Base-by-base conservation (phyloP, 2,888 invertebrate genomes). In the Cepaea hortensis region DNA sequence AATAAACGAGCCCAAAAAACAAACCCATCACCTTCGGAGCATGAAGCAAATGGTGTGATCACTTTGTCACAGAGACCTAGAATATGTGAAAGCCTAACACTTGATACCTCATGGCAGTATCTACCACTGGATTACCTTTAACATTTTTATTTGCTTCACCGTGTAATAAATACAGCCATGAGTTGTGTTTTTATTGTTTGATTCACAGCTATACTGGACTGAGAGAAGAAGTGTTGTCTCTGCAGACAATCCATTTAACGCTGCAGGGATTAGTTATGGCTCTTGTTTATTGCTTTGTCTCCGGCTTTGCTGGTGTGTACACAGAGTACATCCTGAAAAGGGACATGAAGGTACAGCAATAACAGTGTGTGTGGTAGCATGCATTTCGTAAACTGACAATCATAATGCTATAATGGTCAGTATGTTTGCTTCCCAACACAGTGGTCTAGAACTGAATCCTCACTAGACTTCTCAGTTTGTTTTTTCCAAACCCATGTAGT, bases 261-360 rank as follows among this genome's bases (percentile, higher is more conserved):
- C 15, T 90, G n/a, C 86, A 88, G n/a, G 94, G 94, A 7, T 88
- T 94, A 0, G 18, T 92, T 7, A 92, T 94, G 93, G 93, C 94
- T 85, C 68, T 89, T 0, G 83, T 89, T 2, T 94, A 94, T 89
- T 93, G 93, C 87, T 85, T 89, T 1, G 89, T 94, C 20, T 94
- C 94, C 5, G 94, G 94, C 0, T 89, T 94, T 48, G 91, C 94
- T 70, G 94, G 94, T 0, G 94, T 94, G 55, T 94, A 93, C 89
- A 93, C 93, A 13, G 94, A 94, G 88, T 94, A 93, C 89, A 93
- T 94, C 20, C 90, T 94, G 61, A 94, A 94, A 88, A 90, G 90
- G 82, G 90, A 92, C 81, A 81, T 85, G 9, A 87, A 89, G 87
- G 92, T 92, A 87, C 87, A 55, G 18, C 23, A 46, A 23, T n/a